phyloP scores from a whole-genome alignment of 1,140 invertebrate genomes.

The Copidosoma floridanum region DNA sequence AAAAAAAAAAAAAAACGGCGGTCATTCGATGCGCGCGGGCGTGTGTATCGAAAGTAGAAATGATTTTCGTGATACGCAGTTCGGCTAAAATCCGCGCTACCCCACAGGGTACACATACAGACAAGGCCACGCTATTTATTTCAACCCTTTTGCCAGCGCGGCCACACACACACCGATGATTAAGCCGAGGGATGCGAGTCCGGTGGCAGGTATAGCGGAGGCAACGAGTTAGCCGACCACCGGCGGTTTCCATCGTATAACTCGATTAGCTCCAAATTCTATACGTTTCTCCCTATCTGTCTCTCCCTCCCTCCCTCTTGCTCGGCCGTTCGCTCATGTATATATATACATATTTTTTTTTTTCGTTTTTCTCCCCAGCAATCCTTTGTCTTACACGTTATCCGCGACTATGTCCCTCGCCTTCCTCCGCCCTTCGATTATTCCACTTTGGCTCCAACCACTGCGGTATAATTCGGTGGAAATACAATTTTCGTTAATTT shows the following conservation, averaged over 20 bases:
- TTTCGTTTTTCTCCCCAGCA: slow-evolving; percentile 22
- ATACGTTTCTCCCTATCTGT: slow-evolving; percentile 14
- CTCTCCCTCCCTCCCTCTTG: not conserved
- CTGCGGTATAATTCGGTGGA: slow-evolving; percentile 45
- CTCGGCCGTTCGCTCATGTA: too few species aligned
- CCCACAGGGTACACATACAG: too few species aligned
- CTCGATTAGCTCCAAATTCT: slow-evolving; percentile 48
- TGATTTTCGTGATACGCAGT: slow-evolving; percentile 15
- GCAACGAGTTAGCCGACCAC: slow-evolving; percentile 46
- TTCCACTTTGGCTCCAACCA: slow-evolving; percentile 24
- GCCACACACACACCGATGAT: not conserved
- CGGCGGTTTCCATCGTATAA: slow-evolving; percentile 51
- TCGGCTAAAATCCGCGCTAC: slow-evolving; percentile 10
- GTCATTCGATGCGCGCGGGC: not conserved
- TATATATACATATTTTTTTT: too few species aligned
- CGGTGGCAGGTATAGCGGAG: slow-evolving; percentile 36
- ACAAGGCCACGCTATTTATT: slow-evolving; percentile 41
- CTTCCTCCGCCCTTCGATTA: slow-evolving; percentile 9
- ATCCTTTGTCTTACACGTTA: slow-evolving; percentile 25
- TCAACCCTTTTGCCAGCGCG: slow-evolving; percentile 32
- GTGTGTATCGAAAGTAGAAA: slow-evolving; percentile 19
- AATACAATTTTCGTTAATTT: slow-evolving; percentile 52
- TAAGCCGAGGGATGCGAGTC: not conserved
- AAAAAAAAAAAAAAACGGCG: not conserved
- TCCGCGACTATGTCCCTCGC: not conserved